phyloP scores from a whole-genome alignment of 2,888 invertebrate species.

The Lepidochitona cinerea region DNA sequence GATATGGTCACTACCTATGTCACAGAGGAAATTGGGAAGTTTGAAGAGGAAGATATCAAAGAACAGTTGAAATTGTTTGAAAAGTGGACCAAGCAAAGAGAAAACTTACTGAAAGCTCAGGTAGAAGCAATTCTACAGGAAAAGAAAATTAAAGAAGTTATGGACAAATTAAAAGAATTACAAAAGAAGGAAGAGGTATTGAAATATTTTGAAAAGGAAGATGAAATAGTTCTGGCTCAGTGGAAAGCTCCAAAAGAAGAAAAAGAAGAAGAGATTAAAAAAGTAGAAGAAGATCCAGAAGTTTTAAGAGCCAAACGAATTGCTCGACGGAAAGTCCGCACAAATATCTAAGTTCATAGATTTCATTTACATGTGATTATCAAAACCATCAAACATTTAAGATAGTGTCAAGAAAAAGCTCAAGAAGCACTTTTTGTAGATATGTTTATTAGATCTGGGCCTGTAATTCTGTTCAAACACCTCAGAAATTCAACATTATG shows the following conservation, averaged over 20 bases:
- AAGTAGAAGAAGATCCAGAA: not conserved
- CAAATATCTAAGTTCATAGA: not conserved
- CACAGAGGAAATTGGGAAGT: not conserved
- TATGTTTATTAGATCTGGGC: no score
- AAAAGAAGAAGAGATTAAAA: no score
- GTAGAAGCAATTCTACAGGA: conserved; percentile 28
- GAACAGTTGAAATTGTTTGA: not conserved
- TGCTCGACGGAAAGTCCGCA: not conserved
- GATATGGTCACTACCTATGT: not conserved
- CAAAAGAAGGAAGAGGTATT: conserved; percentile 59
- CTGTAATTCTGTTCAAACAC: no score
- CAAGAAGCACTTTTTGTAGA: no score
- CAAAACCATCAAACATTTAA: no score
- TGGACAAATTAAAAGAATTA: conserved; percentile 44
- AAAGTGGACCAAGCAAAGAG: conserved; percentile 36
- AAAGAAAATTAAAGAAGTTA: conserved; percentile 41
- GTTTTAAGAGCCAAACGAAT: not conserved
- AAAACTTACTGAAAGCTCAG: conserved; percentile 34
- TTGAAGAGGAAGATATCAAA: not conserved
- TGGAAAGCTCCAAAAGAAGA: not conserved
- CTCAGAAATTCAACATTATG: no score
- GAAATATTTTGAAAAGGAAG: conserved; percentile 52
- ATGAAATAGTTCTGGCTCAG: conserved; percentile 41
- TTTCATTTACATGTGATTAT: no score
- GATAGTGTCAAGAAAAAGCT: no score